Base-by-base conservation (phyloP, 2,797 vertebrate species). In the Pristis pectinata region DNA sequence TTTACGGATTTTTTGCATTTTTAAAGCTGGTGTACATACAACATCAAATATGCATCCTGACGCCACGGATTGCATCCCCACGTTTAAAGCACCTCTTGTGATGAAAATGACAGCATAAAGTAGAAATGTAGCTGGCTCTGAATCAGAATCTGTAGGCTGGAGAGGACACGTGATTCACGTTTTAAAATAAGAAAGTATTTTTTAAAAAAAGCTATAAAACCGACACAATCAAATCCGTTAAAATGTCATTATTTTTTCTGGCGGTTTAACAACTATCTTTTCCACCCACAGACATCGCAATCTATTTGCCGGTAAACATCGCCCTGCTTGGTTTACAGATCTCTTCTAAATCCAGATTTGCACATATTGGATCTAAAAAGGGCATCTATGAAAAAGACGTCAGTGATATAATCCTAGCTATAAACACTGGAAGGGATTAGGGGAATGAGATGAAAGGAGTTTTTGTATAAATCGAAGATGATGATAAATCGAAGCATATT, bases 81-180 rank as follows among this genome's bases (percentile, higher is more conserved):
- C 70, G 56, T 76, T 76, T 76, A 30, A 94, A 53, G 15, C 15
- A 30, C 5, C 70, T 74, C 7, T 44, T 93, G 76, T 94, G 92
- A 94, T 94, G 92, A 94, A 76, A 94, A 56, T 94, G 70, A 56
- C 72, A 53, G 1, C 72, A 94, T 56, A 72, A 93, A 93, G 37
- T 93, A 72, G 70, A 74, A 41, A 94, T 41, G 70, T 76, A 76
- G 34, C 37, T 93, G 37, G 37, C 19, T 34, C 53, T 87, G 13
- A 10, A 17, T 56, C 83, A 87, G 7, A 56, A 30, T 19, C 19
- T 61, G 7, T 64, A 64, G 17, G 2, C n/a, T 41, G 17, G 59
- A 64, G 59, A 82, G 49, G 27, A 27, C 83, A 61, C 59, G 53
- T 56, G 59, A 37, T 37, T 22, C 5, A 61, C 1, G 3, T 67